Evolutionary conservation across 1,140 invertebrate genomes (phyloP), one percentile per base, ranked within the genome.

Genomic region (Neodiprion lecontei): DNA sequence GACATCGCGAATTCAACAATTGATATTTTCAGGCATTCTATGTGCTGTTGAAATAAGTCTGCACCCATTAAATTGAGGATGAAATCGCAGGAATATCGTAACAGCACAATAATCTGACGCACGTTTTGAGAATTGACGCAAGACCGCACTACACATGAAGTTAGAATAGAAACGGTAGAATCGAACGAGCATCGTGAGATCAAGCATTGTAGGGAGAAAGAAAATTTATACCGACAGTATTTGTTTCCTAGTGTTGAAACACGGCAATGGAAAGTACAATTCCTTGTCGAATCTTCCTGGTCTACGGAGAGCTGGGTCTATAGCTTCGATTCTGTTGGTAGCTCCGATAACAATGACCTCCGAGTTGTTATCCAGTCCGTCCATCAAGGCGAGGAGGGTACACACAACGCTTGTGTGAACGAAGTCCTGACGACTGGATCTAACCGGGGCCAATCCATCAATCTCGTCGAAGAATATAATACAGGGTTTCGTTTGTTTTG

Each of bases 391-490:
- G 7, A 95, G 86, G 1, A 95, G 89, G 86, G 88, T 94, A 88
- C 73, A 86, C 0, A 89, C 88, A 89, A 93, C 77, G 88, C 88
- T 83, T 84, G 88, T 83, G 85, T 92, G 78, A 84, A 93, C 93
- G 78, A 94, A 92, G 79, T 95, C 93, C 70, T 91, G 91, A 11
- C 90, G 89, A 28, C 86, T 87, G 8, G 92, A 92, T 77, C 94
- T 83, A 40, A 90, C 88, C 0, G 92, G 92, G 75, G 92, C 93
- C 17, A 95, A 84, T 3, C 92, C 92, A 79, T 95, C 94, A 28
- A 95, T 92, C 85, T 95, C 94, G 85, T 95, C 94, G 74, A 95
- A 92, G 79, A 95, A 95, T 69, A 95, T 94, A 5, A 93, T 94
- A 73, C 91, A 92, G 5, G 94, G 94, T 71, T 92, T 92, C 80